Evolutionary conservation across 2,113 vertebrate genomes (phyloP).

Genomic region (Canis aureus): DNA sequence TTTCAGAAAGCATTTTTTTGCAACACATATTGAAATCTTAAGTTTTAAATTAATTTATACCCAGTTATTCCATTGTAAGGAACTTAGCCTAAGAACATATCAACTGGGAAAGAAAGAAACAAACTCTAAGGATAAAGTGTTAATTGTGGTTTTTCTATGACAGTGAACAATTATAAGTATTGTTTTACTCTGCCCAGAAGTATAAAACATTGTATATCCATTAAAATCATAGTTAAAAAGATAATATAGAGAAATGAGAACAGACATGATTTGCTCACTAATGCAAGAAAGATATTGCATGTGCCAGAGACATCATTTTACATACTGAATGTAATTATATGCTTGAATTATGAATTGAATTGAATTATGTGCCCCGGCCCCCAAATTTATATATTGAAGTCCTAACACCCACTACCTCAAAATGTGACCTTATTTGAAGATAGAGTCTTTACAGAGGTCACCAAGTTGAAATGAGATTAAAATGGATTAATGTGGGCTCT

Average conservation of each 20-base stretch:
- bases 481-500: neutral
- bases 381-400: neutral
- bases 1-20: neutral
- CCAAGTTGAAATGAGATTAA: neutral
- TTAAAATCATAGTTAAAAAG: neutral
- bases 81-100: neutral
- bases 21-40: neutral
- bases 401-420: neutral
- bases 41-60: conserved; percentile 15
- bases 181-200: neutral
- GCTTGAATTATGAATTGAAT: neutral
- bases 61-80: neutral
- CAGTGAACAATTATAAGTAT: neutral
- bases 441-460: neutral
- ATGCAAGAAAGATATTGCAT: neutral
- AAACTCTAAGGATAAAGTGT: neutral
- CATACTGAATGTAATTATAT: neutral
- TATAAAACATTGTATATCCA: neutral
- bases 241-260: neutral
- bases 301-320: neutral
- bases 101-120: neutral
- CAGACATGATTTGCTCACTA: neutral
- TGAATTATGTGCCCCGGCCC: neutral
- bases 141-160: neutral
- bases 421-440: neutral